These are phyloP conservation scores for Acleris literana DNA, from an alignment of 2,888 invertebrate genomes.

Conservation along the genomic window DNA sequence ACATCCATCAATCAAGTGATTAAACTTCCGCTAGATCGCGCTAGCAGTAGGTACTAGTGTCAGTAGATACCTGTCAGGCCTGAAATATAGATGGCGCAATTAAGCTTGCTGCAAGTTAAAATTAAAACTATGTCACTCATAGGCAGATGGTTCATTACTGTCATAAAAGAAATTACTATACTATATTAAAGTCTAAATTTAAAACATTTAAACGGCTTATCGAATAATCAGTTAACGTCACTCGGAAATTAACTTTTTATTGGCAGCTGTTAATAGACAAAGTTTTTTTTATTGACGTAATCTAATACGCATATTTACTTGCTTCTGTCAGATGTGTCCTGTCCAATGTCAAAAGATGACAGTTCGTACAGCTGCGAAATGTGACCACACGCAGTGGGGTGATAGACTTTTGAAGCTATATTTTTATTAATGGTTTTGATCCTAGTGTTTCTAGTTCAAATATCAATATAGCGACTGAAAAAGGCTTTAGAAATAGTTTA, in stretches of 20 bases:
- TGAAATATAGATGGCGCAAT: no score
- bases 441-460: background rate
- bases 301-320: constrained; percentile 9
- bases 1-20: no score
- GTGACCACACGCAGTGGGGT: constrained; percentile 30
- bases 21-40: no score
- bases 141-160: no score
- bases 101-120: no score
- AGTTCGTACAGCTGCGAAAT: constrained; percentile 28
- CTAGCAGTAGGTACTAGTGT: no score
- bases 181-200: no score
- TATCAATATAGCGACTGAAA: no score
- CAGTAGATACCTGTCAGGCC: no score
- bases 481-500: no score
- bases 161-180: no score
- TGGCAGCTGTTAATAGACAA: background rate
- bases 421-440: background rate
- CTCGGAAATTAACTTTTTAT: background rate
- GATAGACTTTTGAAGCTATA: background rate
- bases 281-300: constrained; percentile 3
- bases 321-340: background rate
- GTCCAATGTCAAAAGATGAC: constrained; percentile 29
- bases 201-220: background rate
- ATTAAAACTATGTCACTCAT: no score
- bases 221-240: background rate